These are phyloP conservation scores for Crossocerus cetratus DNA, from an alignment of 2,888 invertebrate species.

Conservation along the genomic window DNA sequence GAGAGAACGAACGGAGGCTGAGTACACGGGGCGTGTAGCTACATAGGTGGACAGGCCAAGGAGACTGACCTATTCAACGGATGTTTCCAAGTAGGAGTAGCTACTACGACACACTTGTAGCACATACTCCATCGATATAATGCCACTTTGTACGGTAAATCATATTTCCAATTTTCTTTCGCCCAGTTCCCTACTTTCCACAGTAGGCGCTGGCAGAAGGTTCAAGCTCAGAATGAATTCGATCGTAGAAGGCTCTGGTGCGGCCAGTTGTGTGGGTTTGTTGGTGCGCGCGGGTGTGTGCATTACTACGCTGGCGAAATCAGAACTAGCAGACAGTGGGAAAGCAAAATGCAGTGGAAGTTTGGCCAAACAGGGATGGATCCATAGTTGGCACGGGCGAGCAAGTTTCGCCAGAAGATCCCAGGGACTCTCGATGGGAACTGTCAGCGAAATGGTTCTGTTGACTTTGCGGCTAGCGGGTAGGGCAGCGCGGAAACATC, in stretches of 20 bases:
- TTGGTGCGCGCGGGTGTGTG: background rate
- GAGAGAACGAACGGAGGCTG: conserved; percentile 9
- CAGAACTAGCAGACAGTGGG: no score
- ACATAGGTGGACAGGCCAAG: background rate
- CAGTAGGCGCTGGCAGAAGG: no score
- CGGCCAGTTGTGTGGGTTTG: no score
- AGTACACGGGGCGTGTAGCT: background rate
- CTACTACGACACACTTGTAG: no score
- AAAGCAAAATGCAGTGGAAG: conserved; percentile 23
- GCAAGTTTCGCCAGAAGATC: conserved; percentile 23
- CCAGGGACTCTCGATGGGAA: conserved; percentile 35
- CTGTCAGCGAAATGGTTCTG: conserved; percentile 37
- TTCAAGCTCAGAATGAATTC: no score
- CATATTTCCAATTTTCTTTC: no score
- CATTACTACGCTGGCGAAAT: conserved; percentile 1
- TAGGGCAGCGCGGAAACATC: conserved; percentile 18
- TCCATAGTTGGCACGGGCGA: conserved; percentile 21
- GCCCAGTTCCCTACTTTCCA: no score
- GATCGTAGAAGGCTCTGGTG: no score
- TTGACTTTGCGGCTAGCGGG: conserved; percentile 38
- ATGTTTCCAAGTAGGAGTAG: no score
- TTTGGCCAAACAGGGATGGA: conserved; percentile 14
- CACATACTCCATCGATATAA: no score
- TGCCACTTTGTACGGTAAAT: no score
- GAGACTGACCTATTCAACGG: no score